Evolutionary conservation across 2,888 invertebrate species (phyloP).

Genomic region (Melanostoma mellinum): DNA sequence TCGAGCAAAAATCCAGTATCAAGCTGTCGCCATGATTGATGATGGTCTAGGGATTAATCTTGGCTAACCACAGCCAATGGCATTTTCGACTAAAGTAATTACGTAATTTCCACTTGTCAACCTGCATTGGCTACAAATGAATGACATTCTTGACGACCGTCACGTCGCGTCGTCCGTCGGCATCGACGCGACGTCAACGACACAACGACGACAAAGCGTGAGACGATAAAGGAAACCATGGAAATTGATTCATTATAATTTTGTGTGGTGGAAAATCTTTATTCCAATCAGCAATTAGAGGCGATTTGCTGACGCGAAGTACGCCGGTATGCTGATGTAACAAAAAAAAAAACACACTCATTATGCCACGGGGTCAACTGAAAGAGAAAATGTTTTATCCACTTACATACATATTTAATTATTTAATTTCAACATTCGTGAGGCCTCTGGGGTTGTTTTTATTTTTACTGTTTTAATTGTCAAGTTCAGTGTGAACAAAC

Average conservation of each 20-base stretch:
- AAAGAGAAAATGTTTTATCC: slow-evolving; percentile 27
- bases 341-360: background rate
- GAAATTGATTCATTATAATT: slow-evolving; percentile 63
- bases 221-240: slow-evolving; percentile 27
- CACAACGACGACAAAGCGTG: background rate
- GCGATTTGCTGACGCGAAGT: slow-evolving; percentile 22
- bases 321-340: background rate
- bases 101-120: slow-evolving; percentile 67
- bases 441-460: background rate
- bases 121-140: slow-evolving; percentile 60
- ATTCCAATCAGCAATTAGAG: slow-evolving; percentile 39
- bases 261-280: slow-evolving; percentile 41
- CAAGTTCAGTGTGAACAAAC: slow-evolving; percentile 15
- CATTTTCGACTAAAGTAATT: slow-evolving; percentile 55
- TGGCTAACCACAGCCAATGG: slow-evolving; percentile 37
- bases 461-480: background rate
- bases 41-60: slow-evolving; percentile 60
- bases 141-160: slow-evolving; percentile 48
- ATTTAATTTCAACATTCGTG: background rate
- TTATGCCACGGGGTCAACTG: slow-evolving; percentile 35
- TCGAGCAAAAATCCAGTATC: slow-evolving; percentile 42
- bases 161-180: background rate
- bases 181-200: background rate
- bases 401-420: slow-evolving; percentile 1
- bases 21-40: slow-evolving; percentile 64